Evolutionary conservation across 2,888 invertebrate species (phyloP).

Genomic region (Macaria notata): DNA sequence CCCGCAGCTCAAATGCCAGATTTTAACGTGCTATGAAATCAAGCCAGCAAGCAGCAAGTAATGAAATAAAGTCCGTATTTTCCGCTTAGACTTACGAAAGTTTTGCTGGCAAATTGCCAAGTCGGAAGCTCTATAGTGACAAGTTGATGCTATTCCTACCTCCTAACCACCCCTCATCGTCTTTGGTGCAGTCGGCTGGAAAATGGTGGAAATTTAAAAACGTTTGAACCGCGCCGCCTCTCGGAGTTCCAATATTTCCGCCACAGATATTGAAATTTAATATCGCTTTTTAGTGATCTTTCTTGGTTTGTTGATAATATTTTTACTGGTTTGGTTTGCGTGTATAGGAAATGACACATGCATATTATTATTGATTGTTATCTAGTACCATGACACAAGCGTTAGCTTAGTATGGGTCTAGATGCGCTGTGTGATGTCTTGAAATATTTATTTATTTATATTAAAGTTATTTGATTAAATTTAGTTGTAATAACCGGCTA

Average conservation of each 20-base stretch:
- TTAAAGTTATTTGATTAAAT: no score
- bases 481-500: no score
- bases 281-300: not conserved
- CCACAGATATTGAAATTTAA: not conserved
- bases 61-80: constrained; percentile 26
- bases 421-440: no score
- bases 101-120: constrained; percentile 56
- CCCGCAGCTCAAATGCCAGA: no score
- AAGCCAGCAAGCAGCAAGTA: not conserved
- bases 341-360: no score
- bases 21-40: not conserved
- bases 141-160: constrained; percentile 50
- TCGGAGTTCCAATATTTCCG: constrained; percentile 7
- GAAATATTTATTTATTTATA: no score
- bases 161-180: constrained; percentile 35
- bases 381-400: no score
- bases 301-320: not conserved
- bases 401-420: no score
- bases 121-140: constrained; percentile 51
- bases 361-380: no score
- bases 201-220: constrained; percentile 39
- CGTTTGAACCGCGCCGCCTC: not conserved
- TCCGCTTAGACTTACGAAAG: constrained; percentile 33
- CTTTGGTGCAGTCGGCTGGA: constrained; percentile 43
- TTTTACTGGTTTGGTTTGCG: no score